Conservation (phyloP, 2,888 invertebrate species). For the Myopa testacea region DNA sequence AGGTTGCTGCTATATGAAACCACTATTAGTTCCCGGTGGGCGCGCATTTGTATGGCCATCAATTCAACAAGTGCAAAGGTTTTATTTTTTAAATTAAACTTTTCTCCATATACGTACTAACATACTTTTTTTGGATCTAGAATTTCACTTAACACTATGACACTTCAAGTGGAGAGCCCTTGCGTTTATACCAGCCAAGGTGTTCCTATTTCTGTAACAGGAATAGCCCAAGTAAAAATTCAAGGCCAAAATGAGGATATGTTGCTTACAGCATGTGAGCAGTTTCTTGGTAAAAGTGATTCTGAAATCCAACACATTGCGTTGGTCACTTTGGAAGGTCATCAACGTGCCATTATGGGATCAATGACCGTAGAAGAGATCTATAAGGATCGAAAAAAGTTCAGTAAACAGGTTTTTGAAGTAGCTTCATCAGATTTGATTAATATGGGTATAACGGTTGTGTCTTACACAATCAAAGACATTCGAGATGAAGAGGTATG, state of each 20-base stretch:
- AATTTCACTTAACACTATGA: constrained; percentile 97
- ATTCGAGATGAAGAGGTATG: constrained; percentile 93
- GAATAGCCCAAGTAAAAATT: constrained; percentile 94
- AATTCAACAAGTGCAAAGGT: constrained; percentile 86
- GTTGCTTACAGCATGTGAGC: constrained; percentile 88
- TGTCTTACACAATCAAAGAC: constrained; percentile 94
- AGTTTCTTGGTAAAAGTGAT: constrained; percentile 90
- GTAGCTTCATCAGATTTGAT: constrained; percentile 95
- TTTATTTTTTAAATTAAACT: constrained; percentile 41
- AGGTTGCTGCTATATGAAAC: constrained; percentile 97
- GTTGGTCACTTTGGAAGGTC: constrained; percentile 90
- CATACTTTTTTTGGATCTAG: constrained; percentile 68
- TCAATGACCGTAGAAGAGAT: constrained; percentile 98
- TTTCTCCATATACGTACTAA: constrained; percentile 22
- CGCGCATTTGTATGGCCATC: constrained; percentile 97
- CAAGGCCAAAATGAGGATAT: constrained; percentile 82
- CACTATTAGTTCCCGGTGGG: constrained; percentile 93
- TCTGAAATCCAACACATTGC: constrained; percentile 91
- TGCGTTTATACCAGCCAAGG: constrained; percentile 97
- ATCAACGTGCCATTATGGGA: constrained; percentile 96
- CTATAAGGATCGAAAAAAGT: constrained; percentile 95
- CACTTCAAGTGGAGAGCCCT: constrained; percentile 93
- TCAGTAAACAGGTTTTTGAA: constrained; percentile 94
- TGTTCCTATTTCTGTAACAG: constrained; percentile 96
- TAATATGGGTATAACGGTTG: constrained; percentile 96